phyloP scores from a whole-genome alignment of 2,888 invertebrate species.

The Aproaerema taeniolella region DNA sequence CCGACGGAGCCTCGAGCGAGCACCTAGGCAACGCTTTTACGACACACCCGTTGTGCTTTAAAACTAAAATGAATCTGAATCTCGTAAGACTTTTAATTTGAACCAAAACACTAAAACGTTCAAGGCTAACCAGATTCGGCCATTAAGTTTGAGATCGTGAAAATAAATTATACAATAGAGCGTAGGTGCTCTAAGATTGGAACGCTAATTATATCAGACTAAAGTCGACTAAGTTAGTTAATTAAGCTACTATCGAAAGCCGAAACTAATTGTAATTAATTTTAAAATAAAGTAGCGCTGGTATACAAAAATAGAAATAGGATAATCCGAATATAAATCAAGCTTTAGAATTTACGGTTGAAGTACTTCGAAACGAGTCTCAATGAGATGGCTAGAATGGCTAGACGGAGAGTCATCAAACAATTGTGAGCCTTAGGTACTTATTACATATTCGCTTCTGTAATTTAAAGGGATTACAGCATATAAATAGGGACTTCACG shows the following conservation, averaged over 20 bases:
- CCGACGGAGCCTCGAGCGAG: too few species aligned
- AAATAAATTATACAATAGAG: too few species aligned
- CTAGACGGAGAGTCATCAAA: conserved; percentile 48
- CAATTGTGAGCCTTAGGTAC: conserved; percentile 42
- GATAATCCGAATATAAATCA: too few species aligned
- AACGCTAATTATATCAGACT: conserved; percentile 16
- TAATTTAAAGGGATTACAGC: conserved; percentile 26
- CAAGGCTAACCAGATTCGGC: conserved; percentile 56
- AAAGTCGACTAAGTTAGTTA: too few species aligned
- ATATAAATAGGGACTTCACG: neutral
- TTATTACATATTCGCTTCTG: conserved; percentile 45
- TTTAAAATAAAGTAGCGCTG: conserved; percentile 30
- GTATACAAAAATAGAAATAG: neutral
- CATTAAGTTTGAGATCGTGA: conserved; percentile 22
- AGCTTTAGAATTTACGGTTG: conserved; percentile 17
- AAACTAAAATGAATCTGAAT: conserved; percentile 53
- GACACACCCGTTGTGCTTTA: conserved; percentile 64
- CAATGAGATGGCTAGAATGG: too few species aligned
- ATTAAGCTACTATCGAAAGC: conserved; percentile 1
- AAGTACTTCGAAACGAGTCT: conserved; percentile 27
- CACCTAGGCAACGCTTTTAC: conserved; percentile 69
- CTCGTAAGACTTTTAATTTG: conserved; percentile 36
- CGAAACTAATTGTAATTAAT: conserved; percentile 5
- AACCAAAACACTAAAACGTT: conserved; percentile 49
- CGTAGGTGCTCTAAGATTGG: conserved; percentile 7